Conservation (phyloP, 2,113 vertebrate genomes). For the Pelvicachromis taeniatus region DNA sequence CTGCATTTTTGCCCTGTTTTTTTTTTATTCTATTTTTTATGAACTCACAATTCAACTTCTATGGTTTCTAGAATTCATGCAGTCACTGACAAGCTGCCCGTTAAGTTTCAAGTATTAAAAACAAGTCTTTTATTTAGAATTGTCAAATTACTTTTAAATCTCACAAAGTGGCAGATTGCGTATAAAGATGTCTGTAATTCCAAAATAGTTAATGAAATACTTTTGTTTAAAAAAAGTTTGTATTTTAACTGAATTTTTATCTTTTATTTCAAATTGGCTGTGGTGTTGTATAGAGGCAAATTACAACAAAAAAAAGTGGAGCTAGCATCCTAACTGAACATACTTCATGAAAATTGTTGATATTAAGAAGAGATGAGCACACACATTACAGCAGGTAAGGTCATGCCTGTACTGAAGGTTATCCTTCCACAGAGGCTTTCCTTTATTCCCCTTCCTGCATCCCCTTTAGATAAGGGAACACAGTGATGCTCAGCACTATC, state of each 20-base stretch:
- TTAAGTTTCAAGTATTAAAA: not conserved
- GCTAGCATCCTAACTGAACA: not conserved
- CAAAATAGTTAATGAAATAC: not conserved
- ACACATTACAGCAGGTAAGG: not conserved
- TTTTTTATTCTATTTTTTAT: not conserved
- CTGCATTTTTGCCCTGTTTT: not conserved
- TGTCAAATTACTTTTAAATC: not conserved
- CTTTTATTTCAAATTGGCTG: not conserved
- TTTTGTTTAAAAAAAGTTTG: accelerated
- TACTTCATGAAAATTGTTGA: not conserved
- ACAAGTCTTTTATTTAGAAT: not conserved
- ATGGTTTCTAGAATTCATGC: not conserved
- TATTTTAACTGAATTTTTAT: not conserved
- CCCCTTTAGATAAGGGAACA: not conserved
- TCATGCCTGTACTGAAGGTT: not conserved
- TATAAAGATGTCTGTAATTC: not conserved
- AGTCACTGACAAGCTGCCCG: not conserved
- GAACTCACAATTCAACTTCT: not conserved
- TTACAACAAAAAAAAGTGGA: not conserved
- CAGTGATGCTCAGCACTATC: not conserved
- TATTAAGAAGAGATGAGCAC: not conserved
- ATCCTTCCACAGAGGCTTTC: not conserved
- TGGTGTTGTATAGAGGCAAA: not conserved
- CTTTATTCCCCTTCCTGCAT: not conserved
- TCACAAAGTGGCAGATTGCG: not conserved